Conservation (phyloP, 2,113 vertebrate genomes). For the Sinocyclocheilus rhinocerous region DNA sequence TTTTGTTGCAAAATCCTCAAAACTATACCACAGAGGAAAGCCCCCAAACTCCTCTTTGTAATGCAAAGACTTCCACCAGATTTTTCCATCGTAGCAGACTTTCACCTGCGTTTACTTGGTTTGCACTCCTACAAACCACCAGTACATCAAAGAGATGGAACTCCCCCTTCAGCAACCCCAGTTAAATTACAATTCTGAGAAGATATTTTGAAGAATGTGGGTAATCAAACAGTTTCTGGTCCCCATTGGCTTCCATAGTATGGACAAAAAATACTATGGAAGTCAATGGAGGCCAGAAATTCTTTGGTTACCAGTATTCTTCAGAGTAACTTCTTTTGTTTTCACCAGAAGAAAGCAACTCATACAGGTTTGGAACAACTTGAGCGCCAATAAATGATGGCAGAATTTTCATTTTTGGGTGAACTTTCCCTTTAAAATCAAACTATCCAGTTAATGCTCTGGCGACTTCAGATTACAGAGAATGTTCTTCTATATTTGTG, state of each 20-base stretch:
- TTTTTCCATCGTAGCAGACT: neutral
- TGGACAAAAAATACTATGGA: no score
- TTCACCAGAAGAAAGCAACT: no score
- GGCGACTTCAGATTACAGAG: neutral
- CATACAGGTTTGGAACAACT: no score
- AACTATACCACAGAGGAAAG: neutral
- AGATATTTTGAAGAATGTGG: neutral
- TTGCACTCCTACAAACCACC: neutral
- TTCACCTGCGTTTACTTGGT: neutral
- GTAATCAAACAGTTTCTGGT: no score
- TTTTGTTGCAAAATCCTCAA: neutral
- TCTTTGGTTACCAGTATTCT: neutral
- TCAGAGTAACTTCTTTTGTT: neutral
- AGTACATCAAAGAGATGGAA: slow-evolving; percentile 22
- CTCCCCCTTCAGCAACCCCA: neutral
- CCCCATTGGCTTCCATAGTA: no score
- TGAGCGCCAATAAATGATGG: neutral
- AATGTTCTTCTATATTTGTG: neutral
- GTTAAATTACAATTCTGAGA: no score
- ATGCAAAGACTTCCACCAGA: neutral
- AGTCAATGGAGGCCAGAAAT: neutral
- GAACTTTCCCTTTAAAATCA: no score
- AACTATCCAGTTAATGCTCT: neutral
- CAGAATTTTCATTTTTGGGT: no score
- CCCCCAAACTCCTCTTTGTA: slow-evolving; percentile 11